Evolutionary conservation across 2,888 invertebrate genomes (phyloP).

Genomic region (Notocelia uddmanniana): DNA sequence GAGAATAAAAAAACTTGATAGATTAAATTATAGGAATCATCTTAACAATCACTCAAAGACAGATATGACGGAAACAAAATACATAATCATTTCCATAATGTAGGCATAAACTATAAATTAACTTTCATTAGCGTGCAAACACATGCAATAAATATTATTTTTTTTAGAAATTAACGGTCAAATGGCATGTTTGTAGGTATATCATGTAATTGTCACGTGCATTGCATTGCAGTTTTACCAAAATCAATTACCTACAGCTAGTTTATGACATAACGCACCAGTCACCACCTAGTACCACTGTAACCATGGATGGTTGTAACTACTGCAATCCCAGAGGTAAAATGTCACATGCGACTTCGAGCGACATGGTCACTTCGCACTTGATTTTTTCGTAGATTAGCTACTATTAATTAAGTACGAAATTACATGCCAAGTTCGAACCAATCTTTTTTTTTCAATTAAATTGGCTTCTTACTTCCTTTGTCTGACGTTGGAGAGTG

Average conservation of each 20-base stretch:
- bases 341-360: not conserved
- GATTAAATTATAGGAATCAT: not conserved
- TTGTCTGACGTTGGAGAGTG: too few species aligned
- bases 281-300: conserved; percentile 22
- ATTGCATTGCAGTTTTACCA: not conserved
- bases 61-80: too few species aligned
- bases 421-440: too few species aligned
- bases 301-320: not conserved
- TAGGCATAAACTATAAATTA: not conserved
- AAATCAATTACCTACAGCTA: not conserved
- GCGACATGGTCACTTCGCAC: not conserved
- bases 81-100: not conserved
- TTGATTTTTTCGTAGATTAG: not conserved
- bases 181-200: conserved; percentile 3
- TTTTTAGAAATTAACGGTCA: not conserved
- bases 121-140: not conserved
- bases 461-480: too few species aligned
- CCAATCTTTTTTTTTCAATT: too few species aligned
- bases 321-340: not conserved
- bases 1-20: too few species aligned
- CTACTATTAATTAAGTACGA: too few species aligned
- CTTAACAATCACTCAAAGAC: not conserved
- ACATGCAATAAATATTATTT: not conserved
- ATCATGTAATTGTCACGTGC: conserved; percentile 1
- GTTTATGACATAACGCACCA: conserved; percentile 16